phyloP scores from a whole-genome alignment of 2,113 vertebrate species.

The Trogon surrucura region DNA sequence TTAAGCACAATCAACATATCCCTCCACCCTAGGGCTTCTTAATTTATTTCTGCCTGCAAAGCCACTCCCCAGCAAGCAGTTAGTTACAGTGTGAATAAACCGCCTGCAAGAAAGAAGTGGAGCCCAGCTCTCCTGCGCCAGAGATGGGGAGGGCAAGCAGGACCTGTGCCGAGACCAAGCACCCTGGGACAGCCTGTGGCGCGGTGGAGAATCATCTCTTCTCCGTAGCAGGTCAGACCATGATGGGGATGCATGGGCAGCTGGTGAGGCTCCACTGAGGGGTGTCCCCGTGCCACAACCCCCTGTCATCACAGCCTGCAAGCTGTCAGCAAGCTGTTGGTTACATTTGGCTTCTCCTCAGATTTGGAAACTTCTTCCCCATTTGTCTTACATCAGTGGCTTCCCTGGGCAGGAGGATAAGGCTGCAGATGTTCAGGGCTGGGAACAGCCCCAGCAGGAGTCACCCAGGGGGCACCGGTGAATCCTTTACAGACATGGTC shows the following conservation, averaged over 20 bases:
- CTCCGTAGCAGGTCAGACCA: not conserved
- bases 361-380: not conserved
- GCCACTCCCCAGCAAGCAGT: not conserved
- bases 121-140: not conserved
- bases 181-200: rapidly evolving
- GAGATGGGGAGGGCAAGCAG: rapidly evolving
- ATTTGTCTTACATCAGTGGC: not conserved
- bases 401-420: rapidly evolving
- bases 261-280: no score
- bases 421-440: not conserved
- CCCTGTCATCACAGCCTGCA: not conserved
- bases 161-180: not conserved
- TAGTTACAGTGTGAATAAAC: not conserved
- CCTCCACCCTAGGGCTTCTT: not conserved
- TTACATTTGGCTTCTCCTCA: not conserved
- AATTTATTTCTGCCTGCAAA: not conserved
- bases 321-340: not conserved
- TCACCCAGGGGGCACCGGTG: rapidly evolving
- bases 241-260: rapidly evolving
- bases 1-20: not conserved
- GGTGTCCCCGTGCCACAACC: not conserved
- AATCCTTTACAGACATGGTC: not conserved
- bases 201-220: not conserved
- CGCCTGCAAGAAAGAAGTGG: not conserved
- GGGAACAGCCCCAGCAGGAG: not conserved